These are phyloP conservation scores for Neotoma lepida DNA, from an alignment of 2,113 vertebrate species.

Conservation along the genomic window DNA sequence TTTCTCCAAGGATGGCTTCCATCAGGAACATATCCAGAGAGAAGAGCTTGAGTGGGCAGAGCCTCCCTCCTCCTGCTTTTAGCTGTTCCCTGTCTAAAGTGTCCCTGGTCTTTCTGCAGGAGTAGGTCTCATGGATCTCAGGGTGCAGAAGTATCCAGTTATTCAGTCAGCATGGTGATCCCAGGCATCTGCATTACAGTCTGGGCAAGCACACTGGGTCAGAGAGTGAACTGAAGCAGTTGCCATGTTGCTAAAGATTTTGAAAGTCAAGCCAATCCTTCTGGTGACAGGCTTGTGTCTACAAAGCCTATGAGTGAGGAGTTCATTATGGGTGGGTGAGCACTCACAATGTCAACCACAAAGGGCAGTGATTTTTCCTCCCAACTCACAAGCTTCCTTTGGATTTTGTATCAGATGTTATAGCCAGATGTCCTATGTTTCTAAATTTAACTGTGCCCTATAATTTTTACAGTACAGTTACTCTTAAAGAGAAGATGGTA, in stretches of 20 bases:
- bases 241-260: neutral
- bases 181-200: rapidly evolving
- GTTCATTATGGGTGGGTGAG: rapidly evolving
- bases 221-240: rapidly evolving
- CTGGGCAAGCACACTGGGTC: neutral
- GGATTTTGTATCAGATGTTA: neutral
- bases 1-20: neutral
- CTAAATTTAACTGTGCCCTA: neutral
- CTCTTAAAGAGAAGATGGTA: neutral
- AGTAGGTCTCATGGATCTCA: rapidly evolving
- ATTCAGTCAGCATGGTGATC: rapidly evolving
- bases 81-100: neutral
- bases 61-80: neutral
- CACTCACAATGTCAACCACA: rapidly evolving
- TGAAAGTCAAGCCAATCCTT: neutral
- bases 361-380: neutral
- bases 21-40: neutral
- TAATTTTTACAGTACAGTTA: too few species aligned
- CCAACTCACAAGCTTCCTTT: too few species aligned
- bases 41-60: neutral
- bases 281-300: rapidly evolving
- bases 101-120: rapidly evolving
- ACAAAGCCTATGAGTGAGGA: neutral
- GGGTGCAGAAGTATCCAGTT: rapidly evolving
- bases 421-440: neutral